phyloP scores from a whole-genome alignment of 1,140 invertebrate genomes.

The Papilio aristodemus region DNA sequence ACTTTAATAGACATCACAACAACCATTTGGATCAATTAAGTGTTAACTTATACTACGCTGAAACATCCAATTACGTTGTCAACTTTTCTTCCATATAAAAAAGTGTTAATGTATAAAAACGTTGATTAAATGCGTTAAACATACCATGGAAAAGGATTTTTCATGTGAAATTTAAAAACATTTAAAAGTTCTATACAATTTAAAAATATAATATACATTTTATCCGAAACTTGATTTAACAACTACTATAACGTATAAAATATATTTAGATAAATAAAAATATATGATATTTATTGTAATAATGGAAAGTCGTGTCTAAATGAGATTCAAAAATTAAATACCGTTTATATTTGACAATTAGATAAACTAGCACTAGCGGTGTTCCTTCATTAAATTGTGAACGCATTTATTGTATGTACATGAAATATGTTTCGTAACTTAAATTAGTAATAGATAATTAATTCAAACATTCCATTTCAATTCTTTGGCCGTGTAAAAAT shows the following conservation, averaged over 20 bases:
- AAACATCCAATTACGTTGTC: constrained; percentile 27
- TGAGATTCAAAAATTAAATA: no score
- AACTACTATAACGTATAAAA: no score
- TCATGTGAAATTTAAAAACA: background rate
- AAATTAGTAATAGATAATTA: background rate
- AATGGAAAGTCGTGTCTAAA: no score
- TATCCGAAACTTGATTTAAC: background rate
- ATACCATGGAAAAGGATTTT: background rate
- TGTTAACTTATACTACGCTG: background rate
- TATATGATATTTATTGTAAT: no score
- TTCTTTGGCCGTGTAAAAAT: background rate
- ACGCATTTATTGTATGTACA: background rate
- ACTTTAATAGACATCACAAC: constrained; percentile 79
- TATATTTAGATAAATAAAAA: no score
- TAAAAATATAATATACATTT: background rate
- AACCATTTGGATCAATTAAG: constrained; percentile 75
- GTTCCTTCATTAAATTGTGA: background rate
- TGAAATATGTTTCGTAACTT: background rate
- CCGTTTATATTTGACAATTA: background rate
- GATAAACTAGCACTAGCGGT: background rate
- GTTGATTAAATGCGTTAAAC: constrained; percentile 42
- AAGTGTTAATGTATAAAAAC: constrained; percentile 52
- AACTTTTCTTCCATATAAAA: constrained; percentile 48
- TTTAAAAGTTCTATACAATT: background rate
- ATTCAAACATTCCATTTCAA: background rate